Evolutionary conservation across 1,140 invertebrate genomes (phyloP).

Genomic region (Leptopilina clavipes): DNA sequence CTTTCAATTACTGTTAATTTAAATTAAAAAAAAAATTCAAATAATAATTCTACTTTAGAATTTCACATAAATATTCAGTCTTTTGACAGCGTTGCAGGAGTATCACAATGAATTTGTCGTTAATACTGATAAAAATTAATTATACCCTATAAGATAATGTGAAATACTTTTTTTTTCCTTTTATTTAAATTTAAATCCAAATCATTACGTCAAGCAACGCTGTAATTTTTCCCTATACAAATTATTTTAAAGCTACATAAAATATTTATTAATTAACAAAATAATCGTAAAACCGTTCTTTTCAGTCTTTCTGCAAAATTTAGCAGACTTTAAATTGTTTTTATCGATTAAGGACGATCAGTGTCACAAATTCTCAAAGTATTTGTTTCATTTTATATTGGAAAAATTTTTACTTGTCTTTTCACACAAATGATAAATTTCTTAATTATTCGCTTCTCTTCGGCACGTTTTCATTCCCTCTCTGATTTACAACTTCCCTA

Average conservation of each 20-base stretch:
- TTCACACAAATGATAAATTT: constrained; percentile 3
- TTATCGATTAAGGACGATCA: constrained; percentile 52
- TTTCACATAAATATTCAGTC: constrained; percentile 19
- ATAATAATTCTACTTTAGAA: neutral
- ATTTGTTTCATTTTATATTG: neutral
- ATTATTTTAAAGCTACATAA: neutral
- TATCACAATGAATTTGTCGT: neutral
- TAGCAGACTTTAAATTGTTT: constrained; percentile 40
- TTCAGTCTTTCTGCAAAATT: too few species aligned
- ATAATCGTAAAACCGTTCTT: too few species aligned
- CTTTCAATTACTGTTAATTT: neutral
- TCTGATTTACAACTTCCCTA: constrained; percentile 37
- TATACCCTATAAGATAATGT: too few species aligned
- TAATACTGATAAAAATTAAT: neutral
- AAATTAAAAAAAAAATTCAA: neutral
- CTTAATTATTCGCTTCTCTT: constrained; percentile 41
- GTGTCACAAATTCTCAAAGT: constrained; percentile 36
- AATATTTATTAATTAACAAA: neutral
- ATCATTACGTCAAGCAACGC: neutral
- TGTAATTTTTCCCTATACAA: neutral
- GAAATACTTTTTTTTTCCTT: neutral
- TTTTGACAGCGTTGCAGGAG: constrained; percentile 2
- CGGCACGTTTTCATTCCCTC: constrained; percentile 32
- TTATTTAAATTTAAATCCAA: neutral
- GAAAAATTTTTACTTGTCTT: neutral